Evolutionary conservation across 2,797 vertebrate genomes (phyloP).

Genomic region (Nyctibius grandis): DNA sequence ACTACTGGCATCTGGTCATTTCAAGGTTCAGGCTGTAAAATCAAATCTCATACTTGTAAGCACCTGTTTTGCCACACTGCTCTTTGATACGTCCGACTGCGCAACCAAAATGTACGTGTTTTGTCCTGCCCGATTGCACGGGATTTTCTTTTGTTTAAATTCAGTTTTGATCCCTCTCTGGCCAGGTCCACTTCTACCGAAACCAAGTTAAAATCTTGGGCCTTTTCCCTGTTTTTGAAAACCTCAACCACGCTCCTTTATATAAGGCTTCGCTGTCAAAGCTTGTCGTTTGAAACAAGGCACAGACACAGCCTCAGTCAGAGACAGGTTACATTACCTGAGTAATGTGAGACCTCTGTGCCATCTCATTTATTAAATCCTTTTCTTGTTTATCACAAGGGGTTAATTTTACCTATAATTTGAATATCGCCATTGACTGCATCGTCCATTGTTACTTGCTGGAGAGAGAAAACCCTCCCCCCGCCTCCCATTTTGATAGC

Average conservation of each 20-base stretch:
- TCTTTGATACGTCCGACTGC: background rate
- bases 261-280: background rate
- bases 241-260: background rate
- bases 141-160: background rate
- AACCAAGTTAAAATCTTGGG: background rate
- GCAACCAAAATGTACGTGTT: background rate
- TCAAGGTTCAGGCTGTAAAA: background rate
- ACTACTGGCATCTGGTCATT: background rate
- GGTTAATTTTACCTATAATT: conserved; percentile 33
- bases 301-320: background rate
- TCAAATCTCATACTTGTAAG: background rate
- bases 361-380: background rate
- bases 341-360: background rate
- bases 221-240: background rate
- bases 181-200: background rate
- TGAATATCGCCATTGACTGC: background rate
- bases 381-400: background rate
- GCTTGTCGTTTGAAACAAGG: background rate
- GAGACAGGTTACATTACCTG: background rate
- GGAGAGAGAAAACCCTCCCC: background rate
- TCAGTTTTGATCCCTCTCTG: background rate
- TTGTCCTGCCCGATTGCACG: background rate
- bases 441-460: background rate
- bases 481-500: background rate
- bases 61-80: background rate